These are phyloP conservation scores for Pagrus major DNA, from an alignment of 2,113 vertebrate genomes.

Conservation along the genomic window DNA sequence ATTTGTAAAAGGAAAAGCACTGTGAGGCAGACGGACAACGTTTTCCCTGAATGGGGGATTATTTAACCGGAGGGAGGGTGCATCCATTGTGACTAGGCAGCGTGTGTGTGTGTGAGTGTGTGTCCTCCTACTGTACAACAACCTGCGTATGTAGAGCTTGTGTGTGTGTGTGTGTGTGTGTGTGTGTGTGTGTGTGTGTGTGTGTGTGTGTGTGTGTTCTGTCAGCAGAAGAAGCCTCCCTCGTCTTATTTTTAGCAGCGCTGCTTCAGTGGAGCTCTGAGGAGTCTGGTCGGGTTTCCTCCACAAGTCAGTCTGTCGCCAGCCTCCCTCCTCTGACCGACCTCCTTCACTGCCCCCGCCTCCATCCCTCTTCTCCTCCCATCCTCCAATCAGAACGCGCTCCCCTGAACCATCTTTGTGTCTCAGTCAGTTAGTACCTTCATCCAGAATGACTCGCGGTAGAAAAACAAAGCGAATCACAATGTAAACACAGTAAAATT, in stretches of 20 bases:
- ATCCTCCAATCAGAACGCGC: not conserved
- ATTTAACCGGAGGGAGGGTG: conserved; percentile 65
- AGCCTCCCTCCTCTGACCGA: conserved; percentile 59
- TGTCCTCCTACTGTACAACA: too few relatives aligned
- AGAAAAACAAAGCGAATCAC: too few relatives aligned
- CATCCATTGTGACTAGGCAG: conserved; percentile 63
- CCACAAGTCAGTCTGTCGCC: conserved; percentile 82
- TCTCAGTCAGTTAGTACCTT: not conserved
- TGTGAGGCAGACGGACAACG: conserved; percentile 66
- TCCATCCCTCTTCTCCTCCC: not conserved
- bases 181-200: conserved; percentile 59
- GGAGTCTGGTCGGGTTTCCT: conserved; percentile 83
- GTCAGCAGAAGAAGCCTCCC: conserved; percentile 80
- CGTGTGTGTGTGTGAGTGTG: conserved; percentile 49
- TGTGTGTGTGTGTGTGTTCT: conserved; percentile 72
- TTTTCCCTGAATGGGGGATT: conserved; percentile 51
- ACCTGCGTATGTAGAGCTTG: too few relatives aligned
- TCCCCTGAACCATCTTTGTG: not conserved
- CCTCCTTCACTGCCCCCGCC: conserved; percentile 20
- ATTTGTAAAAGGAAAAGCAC: conserved; percentile 74
- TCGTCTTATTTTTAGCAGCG: conserved; percentile 83
- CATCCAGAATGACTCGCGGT: not conserved
- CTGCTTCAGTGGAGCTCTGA: conserved; percentile 72
- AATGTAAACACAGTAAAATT: too few relatives aligned
- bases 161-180: conserved; percentile 33